Percentiles rank a stretch among this genome's conserved stretches.
Conservation (phyloP, 2,888 invertebrate species). For the Agelastica alni region DNA sequence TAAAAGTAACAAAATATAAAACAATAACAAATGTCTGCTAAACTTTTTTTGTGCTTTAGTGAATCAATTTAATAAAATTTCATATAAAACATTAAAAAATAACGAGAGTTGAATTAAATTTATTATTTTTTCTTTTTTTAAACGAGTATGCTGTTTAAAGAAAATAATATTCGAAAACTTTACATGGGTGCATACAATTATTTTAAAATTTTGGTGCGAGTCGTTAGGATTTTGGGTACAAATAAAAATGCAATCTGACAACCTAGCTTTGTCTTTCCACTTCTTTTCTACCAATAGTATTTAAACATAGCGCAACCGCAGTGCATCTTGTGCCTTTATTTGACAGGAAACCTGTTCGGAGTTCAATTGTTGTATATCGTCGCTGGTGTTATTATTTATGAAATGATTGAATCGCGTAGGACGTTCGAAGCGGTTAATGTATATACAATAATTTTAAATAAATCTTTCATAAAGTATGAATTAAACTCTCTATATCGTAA, state of each 20-base stretch:
- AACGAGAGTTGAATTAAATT: too few species aligned
- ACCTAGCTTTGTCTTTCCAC: not conserved
- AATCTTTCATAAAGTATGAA: constrained; percentile 10
- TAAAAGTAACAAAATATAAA: too few species aligned
- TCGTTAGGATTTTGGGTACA: too few species aligned
- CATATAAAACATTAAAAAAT: too few species aligned
- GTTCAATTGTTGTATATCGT: constrained; percentile 2
- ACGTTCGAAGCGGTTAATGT: not conserved
- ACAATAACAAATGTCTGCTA: too few species aligned
- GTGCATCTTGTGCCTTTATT: not conserved
- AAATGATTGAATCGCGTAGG: constrained; percentile 10
- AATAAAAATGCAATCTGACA: not conserved
- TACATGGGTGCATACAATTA: too few species aligned
- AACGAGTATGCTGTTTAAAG: too few species aligned
- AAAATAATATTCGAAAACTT: too few species aligned
- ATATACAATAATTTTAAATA: not conserved
- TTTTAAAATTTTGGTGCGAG: too few species aligned
- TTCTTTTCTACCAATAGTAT: not conserved
- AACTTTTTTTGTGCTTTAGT: too few species aligned
- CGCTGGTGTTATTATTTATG: constrained; percentile 13
- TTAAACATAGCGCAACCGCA: constrained; percentile 11
- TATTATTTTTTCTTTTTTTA: too few species aligned
- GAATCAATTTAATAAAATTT: too few species aligned
- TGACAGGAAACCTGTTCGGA: constrained; percentile 25
- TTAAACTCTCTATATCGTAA: constrained; percentile 3